Evolutionary conservation across 2,113 vertebrate genomes (phyloP).

Genomic region (Nothoprocta pentlandii): DNA sequence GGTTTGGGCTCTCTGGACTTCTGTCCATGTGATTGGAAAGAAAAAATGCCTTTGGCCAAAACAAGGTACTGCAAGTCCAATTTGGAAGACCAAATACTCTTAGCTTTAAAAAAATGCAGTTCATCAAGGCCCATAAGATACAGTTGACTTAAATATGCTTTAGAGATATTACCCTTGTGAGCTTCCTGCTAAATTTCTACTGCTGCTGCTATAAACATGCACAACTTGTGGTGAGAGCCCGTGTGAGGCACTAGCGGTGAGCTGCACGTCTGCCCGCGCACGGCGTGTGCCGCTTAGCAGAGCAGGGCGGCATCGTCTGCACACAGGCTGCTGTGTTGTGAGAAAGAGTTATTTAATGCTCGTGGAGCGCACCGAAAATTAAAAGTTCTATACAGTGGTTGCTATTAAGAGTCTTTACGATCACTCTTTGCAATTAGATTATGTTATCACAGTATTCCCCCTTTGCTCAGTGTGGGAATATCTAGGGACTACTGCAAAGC

Average conservation of each 20-base stretch:
- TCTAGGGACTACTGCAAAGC: conserved; percentile 43
- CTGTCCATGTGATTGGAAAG: neutral
- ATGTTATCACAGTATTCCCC: conserved; percentile 3
- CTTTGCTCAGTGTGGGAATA: neutral
- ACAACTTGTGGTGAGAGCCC: neutral
- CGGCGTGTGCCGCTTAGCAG: too few species aligned
- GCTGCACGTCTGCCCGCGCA: neutral
- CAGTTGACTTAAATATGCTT: neutral
- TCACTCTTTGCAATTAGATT: conserved; percentile 43
- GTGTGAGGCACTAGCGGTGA: neutral
- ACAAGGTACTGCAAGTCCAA: neutral
- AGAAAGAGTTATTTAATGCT: conserved; percentile 45
- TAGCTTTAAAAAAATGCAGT: neutral
- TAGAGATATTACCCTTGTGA: neutral
- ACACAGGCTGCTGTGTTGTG: neutral
- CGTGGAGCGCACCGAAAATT: conserved; percentile 34
- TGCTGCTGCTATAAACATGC: neutral
- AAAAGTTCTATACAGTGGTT: conserved; percentile 3
- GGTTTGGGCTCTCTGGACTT: neutral
- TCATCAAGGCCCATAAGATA: neutral
- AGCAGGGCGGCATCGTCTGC: neutral
- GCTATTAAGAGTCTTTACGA: conserved; percentile 47
- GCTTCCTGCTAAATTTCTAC: neutral
- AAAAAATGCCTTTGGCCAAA: neutral
- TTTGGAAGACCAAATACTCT: neutral